These are phyloP conservation scores for Sepioteuthis lessoniana DNA, from an alignment of 2,888 invertebrate species.

Conservation along the genomic window DNA sequence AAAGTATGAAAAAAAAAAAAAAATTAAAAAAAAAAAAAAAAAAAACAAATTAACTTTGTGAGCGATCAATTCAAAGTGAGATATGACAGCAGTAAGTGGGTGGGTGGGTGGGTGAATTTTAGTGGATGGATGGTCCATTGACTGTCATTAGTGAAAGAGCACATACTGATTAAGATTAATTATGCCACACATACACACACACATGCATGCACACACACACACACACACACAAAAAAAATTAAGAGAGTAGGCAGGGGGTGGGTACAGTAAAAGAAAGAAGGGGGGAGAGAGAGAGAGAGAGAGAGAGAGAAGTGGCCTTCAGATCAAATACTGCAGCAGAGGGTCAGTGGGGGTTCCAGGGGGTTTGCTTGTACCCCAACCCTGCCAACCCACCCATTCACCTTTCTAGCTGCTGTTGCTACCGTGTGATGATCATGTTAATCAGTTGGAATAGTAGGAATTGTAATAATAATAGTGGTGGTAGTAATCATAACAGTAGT, in stretches of 20 bases:
- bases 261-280: neutral
- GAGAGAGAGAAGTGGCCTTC: neutral
- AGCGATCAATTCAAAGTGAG: slow-evolving; percentile 8
- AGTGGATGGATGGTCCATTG: slow-evolving; percentile 8
- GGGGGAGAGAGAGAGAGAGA: neutral
- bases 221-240: neutral
- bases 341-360: slow-evolving; percentile 15
- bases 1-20: no score
- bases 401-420: slow-evolving; percentile 38
- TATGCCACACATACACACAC: neutral
- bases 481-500: neutral
- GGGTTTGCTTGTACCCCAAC: neutral
- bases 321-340: slow-evolving; percentile 33
- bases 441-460: neutral
- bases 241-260: neutral
- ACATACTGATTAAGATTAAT: neutral
- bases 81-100: neutral
- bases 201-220: neutral
- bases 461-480: neutral
- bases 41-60: no score
- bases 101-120: neutral
- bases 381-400: slow-evolving; percentile 35
- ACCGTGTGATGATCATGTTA: neutral
- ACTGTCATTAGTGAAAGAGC: neutral
- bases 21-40: no score